phyloP scores from a whole-genome alignment of 2,113 vertebrate genomes.

The Caretta caretta region DNA sequence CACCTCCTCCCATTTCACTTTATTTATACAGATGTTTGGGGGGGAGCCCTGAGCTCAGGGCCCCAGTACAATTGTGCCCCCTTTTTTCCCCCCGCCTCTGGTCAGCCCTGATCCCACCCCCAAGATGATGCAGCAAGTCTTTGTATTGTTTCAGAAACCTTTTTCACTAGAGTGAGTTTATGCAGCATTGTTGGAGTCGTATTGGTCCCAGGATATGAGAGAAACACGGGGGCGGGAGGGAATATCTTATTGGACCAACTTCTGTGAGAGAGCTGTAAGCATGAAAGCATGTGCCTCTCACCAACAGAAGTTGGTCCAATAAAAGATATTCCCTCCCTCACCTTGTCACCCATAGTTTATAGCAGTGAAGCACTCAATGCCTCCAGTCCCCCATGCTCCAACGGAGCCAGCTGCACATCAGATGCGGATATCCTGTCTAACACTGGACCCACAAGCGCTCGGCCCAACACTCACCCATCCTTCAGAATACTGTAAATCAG shows the following conservation, averaged over 20 bases:
- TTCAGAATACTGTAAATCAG: conserved; percentile 87
- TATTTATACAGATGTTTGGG: not conserved
- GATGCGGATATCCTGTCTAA: not conserved
- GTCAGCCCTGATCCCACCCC: not conserved
- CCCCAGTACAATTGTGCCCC: no score
- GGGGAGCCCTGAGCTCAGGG: no score
- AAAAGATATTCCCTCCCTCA: not conserved
- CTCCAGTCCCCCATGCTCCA: not conserved
- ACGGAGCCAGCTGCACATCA: not conserved
- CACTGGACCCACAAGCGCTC: not conserved
- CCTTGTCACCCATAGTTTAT: not conserved
- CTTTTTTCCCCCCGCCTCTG: no score
- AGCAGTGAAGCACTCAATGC: not conserved
- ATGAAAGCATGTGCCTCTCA: not conserved
- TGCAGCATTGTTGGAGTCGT: not conserved
- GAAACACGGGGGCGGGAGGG: not conserved
- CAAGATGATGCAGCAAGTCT: not conserved
- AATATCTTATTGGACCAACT: not conserved
- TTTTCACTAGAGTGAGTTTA: no score
- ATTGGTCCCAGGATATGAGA: not conserved
- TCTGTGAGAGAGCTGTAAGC: not conserved
- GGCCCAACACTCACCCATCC: conserved; percentile 83
- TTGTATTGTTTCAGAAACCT: not conserved
- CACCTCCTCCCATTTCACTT: not conserved
- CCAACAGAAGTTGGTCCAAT: not conserved